These are phyloP conservation scores for Hapalemur alaotrensis DNA, from an alignment of 2,797 vertebrate species.

Conservation along the genomic window DNA sequence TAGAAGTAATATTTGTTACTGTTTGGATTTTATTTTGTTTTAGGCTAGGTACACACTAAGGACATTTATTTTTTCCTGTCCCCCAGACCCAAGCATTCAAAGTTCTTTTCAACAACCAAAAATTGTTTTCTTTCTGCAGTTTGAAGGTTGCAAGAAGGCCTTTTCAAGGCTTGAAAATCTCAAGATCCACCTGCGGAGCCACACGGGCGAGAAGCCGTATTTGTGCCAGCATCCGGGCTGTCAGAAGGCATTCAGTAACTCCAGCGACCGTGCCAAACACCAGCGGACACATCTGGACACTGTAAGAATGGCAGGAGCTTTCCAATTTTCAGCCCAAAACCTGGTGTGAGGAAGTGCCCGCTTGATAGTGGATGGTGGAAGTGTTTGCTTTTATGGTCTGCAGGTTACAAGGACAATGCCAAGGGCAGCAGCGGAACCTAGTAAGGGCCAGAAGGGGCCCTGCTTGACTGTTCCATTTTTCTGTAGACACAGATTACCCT, in stretches of 20 bases:
- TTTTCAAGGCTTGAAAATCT: conserved; percentile 98
- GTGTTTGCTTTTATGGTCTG: conserved; percentile 20
- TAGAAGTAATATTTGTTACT: conserved; percentile 64
- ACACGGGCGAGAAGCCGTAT: conserved; percentile 97
- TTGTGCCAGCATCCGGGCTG: conserved; percentile 95
- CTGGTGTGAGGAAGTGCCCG: neutral
- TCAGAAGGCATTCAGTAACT: conserved; percentile 99
- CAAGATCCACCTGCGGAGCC: conserved; percentile 97
- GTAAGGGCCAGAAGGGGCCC: neutral
- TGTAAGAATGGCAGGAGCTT: conserved; percentile 86
- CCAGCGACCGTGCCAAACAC: conserved; percentile 98
- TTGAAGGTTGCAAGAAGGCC: conserved; percentile 97
- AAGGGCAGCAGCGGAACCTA: neutral
- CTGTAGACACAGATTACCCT: neutral
- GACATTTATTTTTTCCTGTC: neutral
- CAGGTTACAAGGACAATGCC: neutral
- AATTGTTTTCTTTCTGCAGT: conserved; percentile 86
- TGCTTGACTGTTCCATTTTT: neutral
- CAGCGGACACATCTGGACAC: conserved; percentile 98
- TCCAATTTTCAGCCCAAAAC: neutral
- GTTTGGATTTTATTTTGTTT: conserved; percentile 48
- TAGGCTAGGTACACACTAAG: conserved; percentile 4
- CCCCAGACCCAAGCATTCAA: neutral
- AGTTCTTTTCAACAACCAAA: conserved; percentile 41
- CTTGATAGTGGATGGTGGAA: neutral